A percentile compares a stretch with the other conserved stretches of the same genome.
Conservation (phyloP, 2,113 vertebrate species). For the Microtus oregoni region DNA sequence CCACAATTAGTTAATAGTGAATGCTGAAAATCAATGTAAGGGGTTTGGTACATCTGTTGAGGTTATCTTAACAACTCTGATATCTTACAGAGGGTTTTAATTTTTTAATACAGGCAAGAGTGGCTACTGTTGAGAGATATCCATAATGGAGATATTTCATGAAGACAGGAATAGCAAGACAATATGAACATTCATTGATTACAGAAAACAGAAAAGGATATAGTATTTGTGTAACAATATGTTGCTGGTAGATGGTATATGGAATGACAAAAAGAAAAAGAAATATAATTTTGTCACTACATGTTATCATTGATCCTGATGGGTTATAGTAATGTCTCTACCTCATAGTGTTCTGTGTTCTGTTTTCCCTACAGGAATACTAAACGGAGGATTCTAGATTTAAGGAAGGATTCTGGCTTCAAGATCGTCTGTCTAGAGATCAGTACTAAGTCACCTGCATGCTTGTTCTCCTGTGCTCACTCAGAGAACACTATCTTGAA, state of each 20-base stretch:
- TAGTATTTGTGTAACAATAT: background rate
- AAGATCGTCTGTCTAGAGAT: background rate
- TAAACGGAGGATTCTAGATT: slow-evolving; percentile 59
- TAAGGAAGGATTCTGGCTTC: slow-evolving; percentile 2
- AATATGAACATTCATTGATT: background rate
- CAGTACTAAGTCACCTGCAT: background rate
- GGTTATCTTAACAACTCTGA: background rate
- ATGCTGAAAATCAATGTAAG: background rate
- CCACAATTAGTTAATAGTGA: background rate
- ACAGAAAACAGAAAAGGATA: background rate
- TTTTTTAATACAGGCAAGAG: background rate
- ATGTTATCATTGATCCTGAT: background rate
- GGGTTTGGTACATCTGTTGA: background rate
- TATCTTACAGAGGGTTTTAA: background rate
- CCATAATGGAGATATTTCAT: background rate
- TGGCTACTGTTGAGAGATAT: background rate
- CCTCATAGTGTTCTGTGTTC: background rate
- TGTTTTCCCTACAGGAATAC: background rate
- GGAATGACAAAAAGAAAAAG: background rate
- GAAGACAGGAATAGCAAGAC: background rate
- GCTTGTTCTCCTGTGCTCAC: slow-evolving; percentile 5
- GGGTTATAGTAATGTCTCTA: background rate
- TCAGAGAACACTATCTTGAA: background rate
- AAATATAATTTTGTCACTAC: background rate
- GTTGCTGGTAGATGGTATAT: background rate